Conservation (phyloP, 2,113 vertebrate genomes). For the Ceratotherium simum region DNA sequence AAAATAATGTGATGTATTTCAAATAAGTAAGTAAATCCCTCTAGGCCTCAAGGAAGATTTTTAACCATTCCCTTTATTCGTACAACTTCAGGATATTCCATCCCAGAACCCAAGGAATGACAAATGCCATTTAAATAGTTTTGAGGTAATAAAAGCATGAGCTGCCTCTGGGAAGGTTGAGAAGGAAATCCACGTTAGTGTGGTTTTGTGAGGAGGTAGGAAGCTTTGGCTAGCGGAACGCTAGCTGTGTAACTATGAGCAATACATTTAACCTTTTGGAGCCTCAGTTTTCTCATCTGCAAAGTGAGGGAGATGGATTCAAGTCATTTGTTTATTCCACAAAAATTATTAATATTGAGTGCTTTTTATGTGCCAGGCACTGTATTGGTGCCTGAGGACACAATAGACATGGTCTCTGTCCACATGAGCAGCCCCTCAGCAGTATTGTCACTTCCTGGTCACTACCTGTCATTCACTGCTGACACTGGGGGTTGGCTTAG, state of each 20-base stretch:
- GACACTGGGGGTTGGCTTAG: neutral
- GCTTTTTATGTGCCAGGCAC: neutral
- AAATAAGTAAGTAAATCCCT: constrained; percentile 48
- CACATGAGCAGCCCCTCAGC: neutral
- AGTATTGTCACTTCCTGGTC: neutral
- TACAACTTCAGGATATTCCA: constrained; percentile 41
- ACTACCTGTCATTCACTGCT: neutral
- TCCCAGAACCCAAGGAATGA: constrained; percentile 49
- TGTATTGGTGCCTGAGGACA: neutral
- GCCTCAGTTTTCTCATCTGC: neutral
- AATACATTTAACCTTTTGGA: neutral
- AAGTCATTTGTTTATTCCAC: neutral
- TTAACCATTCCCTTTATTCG: constrained; percentile 51
- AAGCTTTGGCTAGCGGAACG: neutral
- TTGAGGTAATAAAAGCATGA: constrained; percentile 41
- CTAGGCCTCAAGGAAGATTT: constrained; percentile 44
- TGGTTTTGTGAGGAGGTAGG: neutral
- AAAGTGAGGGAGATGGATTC: neutral
- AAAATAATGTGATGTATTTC: constrained; percentile 40
- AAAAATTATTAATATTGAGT: neutral
- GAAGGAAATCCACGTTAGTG: neutral
- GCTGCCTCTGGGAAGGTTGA: constrained; percentile 1
- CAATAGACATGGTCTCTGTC: neutral
- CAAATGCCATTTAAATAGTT: constrained; percentile 46
- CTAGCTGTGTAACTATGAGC: neutral